phyloP scores from a whole-genome alignment of 2,113 vertebrate genomes.

The Boleophthalmus pectinirostris region DNA sequence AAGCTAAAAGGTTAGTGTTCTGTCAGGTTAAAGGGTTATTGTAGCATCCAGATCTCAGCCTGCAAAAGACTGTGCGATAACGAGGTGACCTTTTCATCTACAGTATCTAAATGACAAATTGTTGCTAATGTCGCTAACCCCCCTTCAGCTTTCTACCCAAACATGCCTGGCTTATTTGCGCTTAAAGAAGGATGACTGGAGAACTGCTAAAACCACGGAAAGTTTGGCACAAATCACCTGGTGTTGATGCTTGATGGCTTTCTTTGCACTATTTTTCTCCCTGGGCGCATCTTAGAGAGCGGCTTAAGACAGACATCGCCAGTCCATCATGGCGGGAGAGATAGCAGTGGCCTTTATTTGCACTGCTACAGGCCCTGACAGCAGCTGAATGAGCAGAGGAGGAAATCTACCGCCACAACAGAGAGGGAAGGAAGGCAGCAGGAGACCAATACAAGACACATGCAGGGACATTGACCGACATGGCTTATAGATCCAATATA shows the following conservation, averaged over 20 bases:
- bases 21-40: constrained; percentile 42
- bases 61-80: constrained; percentile 52
- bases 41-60: constrained; percentile 43
- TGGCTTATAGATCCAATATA: constrained; percentile 32
- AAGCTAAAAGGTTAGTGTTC: constrained; percentile 62
- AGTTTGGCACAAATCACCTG: constrained; percentile 35
- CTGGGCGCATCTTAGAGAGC: constrained; percentile 32
- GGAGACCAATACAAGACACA: constrained; percentile 17
- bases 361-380: constrained; percentile 52
- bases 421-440: constrained; percentile 27
- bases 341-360: constrained; percentile 64
- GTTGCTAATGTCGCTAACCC: constrained; percentile 45
- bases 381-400: constrained; percentile 47
- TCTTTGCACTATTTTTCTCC: constrained; percentile 30
- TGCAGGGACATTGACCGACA: constrained; percentile 36
- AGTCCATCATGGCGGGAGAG: constrained; percentile 53
- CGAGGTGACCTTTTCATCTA: constrained; percentile 63
- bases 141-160: constrained; percentile 18
- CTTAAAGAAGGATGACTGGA: constrained; percentile 18
- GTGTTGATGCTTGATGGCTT: constrained; percentile 39
- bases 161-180: constrained; percentile 16
- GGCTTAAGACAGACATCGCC: constrained; percentile 44
- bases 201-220: constrained; percentile 3
- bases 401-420: constrained; percentile 45
- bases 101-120: constrained; percentile 55